Evolutionary conservation across 2,888 invertebrate species (phyloP).

Genomic region (Cistogaster globosa): DNA sequence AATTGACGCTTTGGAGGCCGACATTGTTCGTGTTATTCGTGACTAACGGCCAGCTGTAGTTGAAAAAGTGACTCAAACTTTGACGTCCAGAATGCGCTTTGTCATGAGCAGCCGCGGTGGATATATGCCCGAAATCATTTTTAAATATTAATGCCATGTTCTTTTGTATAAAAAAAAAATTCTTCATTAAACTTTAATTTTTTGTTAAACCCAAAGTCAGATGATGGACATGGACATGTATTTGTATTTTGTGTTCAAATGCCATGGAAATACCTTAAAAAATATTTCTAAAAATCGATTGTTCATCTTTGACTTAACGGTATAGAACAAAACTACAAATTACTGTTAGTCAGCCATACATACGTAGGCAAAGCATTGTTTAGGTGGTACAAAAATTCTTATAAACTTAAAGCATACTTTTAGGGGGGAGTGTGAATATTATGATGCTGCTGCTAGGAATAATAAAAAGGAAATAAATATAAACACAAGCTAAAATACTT

Average conservation of each 20-base stretch:
- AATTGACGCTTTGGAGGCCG: too few relatives aligned
- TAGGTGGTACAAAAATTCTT: slow-evolving; percentile 14
- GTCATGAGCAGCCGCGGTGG: too few relatives aligned
- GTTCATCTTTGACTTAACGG: not conserved
- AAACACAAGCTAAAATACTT: slow-evolving; percentile 12
- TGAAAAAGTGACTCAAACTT: too few relatives aligned
- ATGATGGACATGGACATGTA: not conserved
- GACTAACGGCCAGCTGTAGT: too few relatives aligned
- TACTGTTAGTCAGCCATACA: not conserved
- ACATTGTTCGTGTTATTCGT: too few relatives aligned
- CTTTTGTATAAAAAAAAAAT: too few relatives aligned
- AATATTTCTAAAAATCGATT: slow-evolving; percentile 17
- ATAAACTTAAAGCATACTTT: slow-evolving; percentile 29
- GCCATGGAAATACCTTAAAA: not conserved
- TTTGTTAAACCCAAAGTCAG: too few relatives aligned
- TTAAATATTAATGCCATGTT: too few relatives aligned
- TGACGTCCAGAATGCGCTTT: too few relatives aligned
- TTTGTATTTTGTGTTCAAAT: not conserved
- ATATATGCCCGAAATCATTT: too few relatives aligned
- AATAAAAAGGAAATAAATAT: not conserved
- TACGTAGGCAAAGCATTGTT: slow-evolving; percentile 7
- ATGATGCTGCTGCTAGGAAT: slow-evolving; percentile 2
- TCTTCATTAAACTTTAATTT: too few relatives aligned
- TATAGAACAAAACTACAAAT: not conserved
- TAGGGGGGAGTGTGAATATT: not conserved